phyloP scores from a whole-genome alignment of 2,797 vertebrate genomes.

The Cuculus canorus region DNA sequence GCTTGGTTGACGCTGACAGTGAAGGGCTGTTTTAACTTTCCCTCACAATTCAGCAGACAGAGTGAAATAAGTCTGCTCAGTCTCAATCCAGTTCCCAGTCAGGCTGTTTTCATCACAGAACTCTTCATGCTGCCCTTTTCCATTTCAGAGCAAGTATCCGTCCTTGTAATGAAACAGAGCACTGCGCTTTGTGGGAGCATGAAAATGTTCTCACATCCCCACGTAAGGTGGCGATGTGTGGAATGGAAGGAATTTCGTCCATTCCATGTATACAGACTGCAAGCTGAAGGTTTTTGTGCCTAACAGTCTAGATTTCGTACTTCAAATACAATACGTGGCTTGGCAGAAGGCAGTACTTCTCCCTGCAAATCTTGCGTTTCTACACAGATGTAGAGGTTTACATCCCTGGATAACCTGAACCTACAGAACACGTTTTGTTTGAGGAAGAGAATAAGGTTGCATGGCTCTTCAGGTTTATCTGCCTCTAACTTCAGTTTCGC shows the following conservation, averaged over 20 bases:
- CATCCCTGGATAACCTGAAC: background rate
- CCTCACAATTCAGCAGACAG: background rate
- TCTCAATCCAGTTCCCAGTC: background rate
- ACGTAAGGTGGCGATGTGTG: background rate
- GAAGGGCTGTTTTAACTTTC: background rate
- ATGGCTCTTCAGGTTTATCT: background rate
- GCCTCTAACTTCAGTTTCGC: background rate
- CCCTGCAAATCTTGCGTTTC: background rate
- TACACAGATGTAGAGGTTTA: background rate
- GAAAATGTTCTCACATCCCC: background rate
- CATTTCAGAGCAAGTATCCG: background rate
- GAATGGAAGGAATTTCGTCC: background rate
- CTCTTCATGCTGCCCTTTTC: background rate
- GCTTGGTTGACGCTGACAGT: background rate
- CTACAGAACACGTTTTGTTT: background rate
- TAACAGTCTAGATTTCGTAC: background rate
- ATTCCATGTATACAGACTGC: background rate
- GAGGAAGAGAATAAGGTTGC: background rate
- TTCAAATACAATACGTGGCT: background rate
- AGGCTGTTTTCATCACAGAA: background rate
- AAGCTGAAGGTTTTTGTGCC: background rate
- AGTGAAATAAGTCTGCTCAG: background rate
- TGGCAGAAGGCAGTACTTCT: background rate
- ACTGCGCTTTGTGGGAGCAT: background rate
- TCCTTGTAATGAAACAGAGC: background rate